Base-by-base conservation (phyloP, 2,113 vertebrate genomes). In the Carassius carassius region DNA sequence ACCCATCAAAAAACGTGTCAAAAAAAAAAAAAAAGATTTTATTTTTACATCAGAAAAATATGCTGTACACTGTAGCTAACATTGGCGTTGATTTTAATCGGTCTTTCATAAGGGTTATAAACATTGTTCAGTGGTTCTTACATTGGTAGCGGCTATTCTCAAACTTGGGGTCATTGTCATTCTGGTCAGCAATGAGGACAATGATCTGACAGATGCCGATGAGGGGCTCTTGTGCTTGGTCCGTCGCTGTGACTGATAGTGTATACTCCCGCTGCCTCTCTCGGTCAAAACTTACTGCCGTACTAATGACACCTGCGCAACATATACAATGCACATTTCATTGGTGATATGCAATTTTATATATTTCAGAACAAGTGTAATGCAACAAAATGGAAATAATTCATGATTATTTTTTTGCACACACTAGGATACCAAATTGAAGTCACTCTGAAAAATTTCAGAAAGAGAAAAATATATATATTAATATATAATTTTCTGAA, bases 111-210 rank as follows among this genome's bases (percentile, higher is more conserved):
- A 29, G 14, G n/a, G 56, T 58, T 35, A 23, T 23, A 41, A 79
- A 79, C 19, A 70, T 41, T 12, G 9, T 21, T 32, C 29, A 70
- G 23, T 19, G 65, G 6, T 63, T 63, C 91, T 95, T 90, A 96
- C 96, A 94, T 84, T 96, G 95, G 81, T 98, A 98, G 74, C 92
- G 95, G 62, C 95, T 97, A 92, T 97, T 97, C 89, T 97, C 95
- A 69, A 98, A 98, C 69, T 93, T 96, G 35, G 97, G 96, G 1
- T 95, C 92, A 1, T 98, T 98, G 94, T 98, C 97, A 29, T 98
- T 98, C 92, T 95, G 70, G 17, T 98, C 97, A 0, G 90, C 90
- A 51, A 98, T 92, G 67, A 94, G 84, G 70, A 97, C 56, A 0
- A 93, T 95, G 92, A 98, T 70, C 91, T 92, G 95, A 79, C 97